These are phyloP conservation scores for Arnoldichthys spilopterus DNA, from an alignment of 2,797 vertebrate species.

Conservation along the genomic window DNA sequence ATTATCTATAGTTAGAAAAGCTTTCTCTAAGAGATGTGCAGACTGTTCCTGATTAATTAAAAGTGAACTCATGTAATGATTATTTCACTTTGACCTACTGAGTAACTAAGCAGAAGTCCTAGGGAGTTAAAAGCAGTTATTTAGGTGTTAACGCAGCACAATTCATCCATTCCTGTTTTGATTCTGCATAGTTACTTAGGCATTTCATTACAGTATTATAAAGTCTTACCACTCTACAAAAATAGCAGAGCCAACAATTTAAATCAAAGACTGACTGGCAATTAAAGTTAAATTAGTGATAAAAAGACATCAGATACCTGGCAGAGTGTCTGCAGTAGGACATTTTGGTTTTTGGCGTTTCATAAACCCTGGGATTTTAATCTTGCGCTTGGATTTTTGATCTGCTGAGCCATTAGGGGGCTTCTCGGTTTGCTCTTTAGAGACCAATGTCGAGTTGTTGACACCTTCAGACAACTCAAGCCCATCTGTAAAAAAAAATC, in stretches of 20 bases:
- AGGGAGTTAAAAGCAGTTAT: no score
- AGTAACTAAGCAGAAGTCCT: no score
- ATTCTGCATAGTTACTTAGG: no score
- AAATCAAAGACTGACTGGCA: neutral
- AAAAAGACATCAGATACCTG: conserved; percentile 31
- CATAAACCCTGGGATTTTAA: neutral
- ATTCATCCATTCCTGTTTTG: no score
- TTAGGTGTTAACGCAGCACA: no score
- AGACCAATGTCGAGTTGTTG: neutral
- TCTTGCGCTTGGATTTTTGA: conserved; percentile 4
- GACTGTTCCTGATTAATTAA: no score
- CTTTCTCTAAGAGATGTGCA: no score
- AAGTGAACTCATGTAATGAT: no score
- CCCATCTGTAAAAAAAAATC: conserved; percentile 14
- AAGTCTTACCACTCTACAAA: no score
- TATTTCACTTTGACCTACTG: no score
- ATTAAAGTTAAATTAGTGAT: neutral
- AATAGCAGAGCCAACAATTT: neutral
- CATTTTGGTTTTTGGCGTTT: neutral
- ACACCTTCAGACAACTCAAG: neutral
- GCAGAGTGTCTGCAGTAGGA: neutral
- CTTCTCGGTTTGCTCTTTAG: neutral
- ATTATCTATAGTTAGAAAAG: no score
- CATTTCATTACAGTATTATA: no score
- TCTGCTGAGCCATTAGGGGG: neutral